Conservation (phyloP, 2,888 invertebrate species). For the Eumerus sabulonum region DNA sequence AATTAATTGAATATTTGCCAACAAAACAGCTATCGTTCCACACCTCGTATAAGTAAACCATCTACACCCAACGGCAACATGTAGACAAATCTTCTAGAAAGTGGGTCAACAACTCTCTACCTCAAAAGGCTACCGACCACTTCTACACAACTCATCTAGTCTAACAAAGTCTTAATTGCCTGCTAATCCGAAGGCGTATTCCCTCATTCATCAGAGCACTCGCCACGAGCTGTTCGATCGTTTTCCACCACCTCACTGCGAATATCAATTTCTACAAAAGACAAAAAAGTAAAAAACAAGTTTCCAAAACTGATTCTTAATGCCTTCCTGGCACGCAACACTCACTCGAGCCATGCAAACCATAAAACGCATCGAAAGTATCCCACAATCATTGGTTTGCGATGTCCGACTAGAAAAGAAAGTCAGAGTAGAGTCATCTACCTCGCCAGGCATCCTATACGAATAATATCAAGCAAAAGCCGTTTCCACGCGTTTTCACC, state of each 20-base stretch:
- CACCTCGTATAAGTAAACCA: no score
- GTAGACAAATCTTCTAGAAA: background rate
- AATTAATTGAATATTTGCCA: no score
- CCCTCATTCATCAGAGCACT: conserved; percentile 39
- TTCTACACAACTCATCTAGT: conserved; percentile 12
- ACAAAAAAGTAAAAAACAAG: conserved; percentile 16
- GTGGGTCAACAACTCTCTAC: background rate
- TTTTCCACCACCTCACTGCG: conserved; percentile 12
- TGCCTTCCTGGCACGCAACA: conserved; percentile 52
- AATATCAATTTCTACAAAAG: conserved; percentile 30
- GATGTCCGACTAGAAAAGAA: conserved; percentile 50
- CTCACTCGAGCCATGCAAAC: conserved; percentile 46
- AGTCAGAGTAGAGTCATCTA: conserved; percentile 53
- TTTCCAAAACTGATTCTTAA: conserved; percentile 43
- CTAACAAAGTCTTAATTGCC: conserved; percentile 36
- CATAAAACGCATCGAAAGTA: conserved; percentile 45
- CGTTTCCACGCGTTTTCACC: conserved; percentile 53
- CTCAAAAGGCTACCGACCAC: background rate
- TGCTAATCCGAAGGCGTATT: conserved; percentile 44
- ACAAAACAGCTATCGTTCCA: no score
- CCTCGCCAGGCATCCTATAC: conserved; percentile 30
- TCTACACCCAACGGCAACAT: background rate
- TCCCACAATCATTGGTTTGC: conserved; percentile 37
- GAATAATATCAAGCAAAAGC: conserved; percentile 49
- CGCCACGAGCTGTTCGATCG: background rate